phyloP scores from a whole-genome alignment of 2,888 invertebrate species.

The Hemicrepidius hirtus region DNA sequence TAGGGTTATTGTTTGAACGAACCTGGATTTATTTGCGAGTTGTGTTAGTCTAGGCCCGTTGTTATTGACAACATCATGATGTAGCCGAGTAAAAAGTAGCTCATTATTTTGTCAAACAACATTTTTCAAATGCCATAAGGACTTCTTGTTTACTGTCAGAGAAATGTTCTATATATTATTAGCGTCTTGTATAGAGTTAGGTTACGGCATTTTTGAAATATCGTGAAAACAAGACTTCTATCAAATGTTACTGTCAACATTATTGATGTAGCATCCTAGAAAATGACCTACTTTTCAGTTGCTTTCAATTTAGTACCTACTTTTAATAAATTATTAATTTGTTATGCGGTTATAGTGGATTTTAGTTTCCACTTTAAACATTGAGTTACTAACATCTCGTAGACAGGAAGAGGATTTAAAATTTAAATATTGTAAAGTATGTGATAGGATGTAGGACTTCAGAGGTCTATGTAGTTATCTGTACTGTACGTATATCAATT shows the following conservation, averaged over 20 bases:
- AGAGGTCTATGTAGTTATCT: no score
- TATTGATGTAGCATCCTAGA: neutral
- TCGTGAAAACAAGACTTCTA: constrained; percentile 14
- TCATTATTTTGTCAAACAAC: constrained; percentile 26
- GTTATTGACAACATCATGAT: constrained; percentile 11
- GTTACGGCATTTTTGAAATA: constrained; percentile 40
- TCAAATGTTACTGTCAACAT: constrained; percentile 23
- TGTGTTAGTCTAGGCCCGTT: constrained; percentile 32
- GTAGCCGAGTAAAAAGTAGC: no score
- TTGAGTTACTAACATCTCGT: no score
- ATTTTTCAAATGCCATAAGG: constrained; percentile 37
- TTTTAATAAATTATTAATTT: no score
- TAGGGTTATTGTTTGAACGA: constrained; percentile 15
- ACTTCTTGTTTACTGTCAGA: constrained; percentile 35
- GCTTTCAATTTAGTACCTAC: no score
- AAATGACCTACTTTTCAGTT: no score
- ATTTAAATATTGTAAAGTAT: no score
- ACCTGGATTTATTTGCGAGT: constrained; percentile 24
- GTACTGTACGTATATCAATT: no score
- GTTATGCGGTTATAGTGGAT: no score
- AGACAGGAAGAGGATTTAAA: no score
- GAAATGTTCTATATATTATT: constrained; percentile 43
- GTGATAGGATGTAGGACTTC: no score
- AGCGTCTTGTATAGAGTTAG: constrained; percentile 34
- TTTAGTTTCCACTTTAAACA: no score